Evolutionary conservation across 1,140 invertebrate genomes (phyloP), one percentile per base, ranked within the genome.

Genomic region (Drosophila rufa): DNA sequence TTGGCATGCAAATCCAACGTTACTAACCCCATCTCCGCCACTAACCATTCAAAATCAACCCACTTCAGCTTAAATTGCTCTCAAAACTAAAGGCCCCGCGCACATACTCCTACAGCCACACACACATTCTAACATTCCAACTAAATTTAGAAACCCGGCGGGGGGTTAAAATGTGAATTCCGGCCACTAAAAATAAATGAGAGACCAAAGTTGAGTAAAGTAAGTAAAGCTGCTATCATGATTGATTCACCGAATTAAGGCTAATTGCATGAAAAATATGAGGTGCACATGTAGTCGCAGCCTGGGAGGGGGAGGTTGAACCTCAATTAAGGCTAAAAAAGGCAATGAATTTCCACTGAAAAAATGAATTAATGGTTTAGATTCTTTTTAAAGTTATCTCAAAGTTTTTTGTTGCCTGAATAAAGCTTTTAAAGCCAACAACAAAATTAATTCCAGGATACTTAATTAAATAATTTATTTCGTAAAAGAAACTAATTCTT

Each of bases 241-340:
- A 87, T 87, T 87, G 83, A 87, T 87, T 83, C 73, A 84, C 62
- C 82, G 75, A 82, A 86, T 87, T 89, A 83, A 69, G 85, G 85
- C 84, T 89, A 89, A 89, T 89, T 89, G 84, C 74, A 84, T 73
- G 80, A 89, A 73, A 89, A 89, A 89, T 89, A 89, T 90, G 84
- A 90, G 85, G 47, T 89, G 84, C 80, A 89, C 78, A 84, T 87
- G 79, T 71, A 82, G 50, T 59, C 59, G 67, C 47, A 42, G 36
- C 53, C 33, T 71, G 42, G 51, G 12, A 3, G 12, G 36, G 12
- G 36, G 36, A 76, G 80, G 77, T 71, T 77, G 68, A 59, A 73
- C 46, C 55, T 47, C 56, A 69, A 84, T 82, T 71, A 65, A 43
- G 62, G 59, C 60, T 45, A 61, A 53, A 67, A 56, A 33, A 50